Evolutionary conservation across 2,888 invertebrate species (phyloP).

Genomic region (Dinocampus coccinellae): DNA sequence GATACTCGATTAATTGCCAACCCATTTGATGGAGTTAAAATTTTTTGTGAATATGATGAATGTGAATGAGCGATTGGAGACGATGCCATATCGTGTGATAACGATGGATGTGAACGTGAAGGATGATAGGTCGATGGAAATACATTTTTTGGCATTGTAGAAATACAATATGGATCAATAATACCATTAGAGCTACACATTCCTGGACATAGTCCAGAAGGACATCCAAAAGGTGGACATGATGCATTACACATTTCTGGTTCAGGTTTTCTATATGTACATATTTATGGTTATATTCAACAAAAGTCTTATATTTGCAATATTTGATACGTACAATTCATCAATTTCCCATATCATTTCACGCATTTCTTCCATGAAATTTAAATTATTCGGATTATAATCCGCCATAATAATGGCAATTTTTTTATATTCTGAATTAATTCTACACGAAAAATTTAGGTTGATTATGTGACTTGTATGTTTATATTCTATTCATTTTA

Average conservation of each 20-base stretch:
- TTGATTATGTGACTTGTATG: too few relatives aligned
- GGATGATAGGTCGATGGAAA: slow-evolving; percentile 40
- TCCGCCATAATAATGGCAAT: slow-evolving; percentile 42
- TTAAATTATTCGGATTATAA: slow-evolving; percentile 36
- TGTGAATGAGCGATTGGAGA: not conserved
- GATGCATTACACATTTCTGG: slow-evolving; percentile 56
- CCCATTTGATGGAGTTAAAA: slow-evolving; percentile 6
- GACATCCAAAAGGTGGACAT: slow-evolving; percentile 58
- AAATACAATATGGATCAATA: slow-evolving; percentile 53
- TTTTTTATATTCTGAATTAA: not conserved
- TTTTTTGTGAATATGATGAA: slow-evolving; percentile 19
- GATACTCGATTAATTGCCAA: not conserved
- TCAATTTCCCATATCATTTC: slow-evolving; percentile 51
- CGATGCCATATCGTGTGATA: not conserved
- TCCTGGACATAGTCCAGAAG: slow-evolving; percentile 58
- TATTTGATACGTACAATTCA: slow-evolving; percentile 45
- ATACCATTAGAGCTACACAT: slow-evolving; percentile 50
- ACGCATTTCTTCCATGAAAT: slow-evolving; percentile 55
- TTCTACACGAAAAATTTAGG: slow-evolving; percentile 8
- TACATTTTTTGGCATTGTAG: slow-evolving; percentile 51
- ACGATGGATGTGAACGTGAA: slow-evolving; percentile 42
- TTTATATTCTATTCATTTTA: too few relatives aligned
- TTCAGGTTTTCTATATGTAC: slow-evolving; percentile 52
- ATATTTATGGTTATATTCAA: not conserved
- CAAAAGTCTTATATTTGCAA: not conserved